Conservation (phyloP, 2,888 invertebrate species). For the Calameuta filiformis region DNA sequence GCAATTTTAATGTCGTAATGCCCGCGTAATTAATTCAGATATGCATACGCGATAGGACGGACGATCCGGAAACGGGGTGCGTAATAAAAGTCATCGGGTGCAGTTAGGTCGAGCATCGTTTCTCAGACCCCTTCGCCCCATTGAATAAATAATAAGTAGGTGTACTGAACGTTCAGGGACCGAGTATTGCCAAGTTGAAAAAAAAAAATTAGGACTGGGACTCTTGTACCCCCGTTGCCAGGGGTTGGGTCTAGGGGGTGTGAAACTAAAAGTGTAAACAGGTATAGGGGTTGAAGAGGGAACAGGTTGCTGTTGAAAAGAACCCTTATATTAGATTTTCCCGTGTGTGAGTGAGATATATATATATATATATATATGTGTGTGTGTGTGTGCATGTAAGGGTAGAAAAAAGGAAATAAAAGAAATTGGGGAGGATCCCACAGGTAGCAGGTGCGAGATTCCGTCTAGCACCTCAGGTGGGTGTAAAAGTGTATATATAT, state of each 20-base stretch:
- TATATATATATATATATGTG: too few relatives aligned
- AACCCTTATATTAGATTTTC: not conserved
- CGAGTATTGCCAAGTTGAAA: not conserved
- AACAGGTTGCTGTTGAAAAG: not conserved
- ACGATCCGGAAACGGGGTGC: slow-evolving; percentile 9
- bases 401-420: not conserved
- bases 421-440: not conserved
- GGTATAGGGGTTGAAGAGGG: not conserved
- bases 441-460: not conserved
- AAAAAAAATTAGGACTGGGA: not conserved
- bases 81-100: slow-evolving; percentile 7
- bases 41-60: not conserved
- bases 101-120: not conserved
- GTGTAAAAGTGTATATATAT: not conserved
- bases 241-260: not conserved
- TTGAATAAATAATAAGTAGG: too few relatives aligned
- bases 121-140: not conserved
- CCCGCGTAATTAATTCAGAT: slow-evolving; percentile 6
- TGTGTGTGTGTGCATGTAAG: not conserved
- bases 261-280: not conserved
- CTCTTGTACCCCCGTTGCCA: not conserved
- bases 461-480: not conserved
- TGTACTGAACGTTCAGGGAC: too few relatives aligned
- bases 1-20: slow-evolving; percentile 28
- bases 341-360: not conserved